A percentile compares a stretch with the other conserved stretches of the same genome.
phyloP scores from a whole-genome alignment of 2,113 vertebrate genomes.

The Sula dactylatra region DNA sequence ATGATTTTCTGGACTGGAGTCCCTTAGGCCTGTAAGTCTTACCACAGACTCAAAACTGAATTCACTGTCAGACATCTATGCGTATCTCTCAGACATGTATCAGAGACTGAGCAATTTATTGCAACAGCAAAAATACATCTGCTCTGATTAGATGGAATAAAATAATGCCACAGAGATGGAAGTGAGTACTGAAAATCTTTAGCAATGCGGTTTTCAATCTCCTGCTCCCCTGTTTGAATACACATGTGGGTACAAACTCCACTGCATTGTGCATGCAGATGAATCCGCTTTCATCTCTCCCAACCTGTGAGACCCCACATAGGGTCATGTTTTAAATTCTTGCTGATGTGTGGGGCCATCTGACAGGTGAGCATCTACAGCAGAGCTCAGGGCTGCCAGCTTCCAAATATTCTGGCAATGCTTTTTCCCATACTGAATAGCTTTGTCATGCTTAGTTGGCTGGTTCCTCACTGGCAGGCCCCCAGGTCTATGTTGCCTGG shows the following conservation, averaged over 20 bases:
- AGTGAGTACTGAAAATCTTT: background rate
- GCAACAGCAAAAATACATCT: conserved; percentile 16
- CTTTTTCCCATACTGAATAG: background rate
- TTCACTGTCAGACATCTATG: background rate
- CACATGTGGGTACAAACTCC: background rate
- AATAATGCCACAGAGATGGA: background rate
- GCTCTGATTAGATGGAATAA: background rate
- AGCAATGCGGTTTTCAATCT: background rate
- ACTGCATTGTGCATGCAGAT: background rate
- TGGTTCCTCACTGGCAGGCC: rapidly evolving
- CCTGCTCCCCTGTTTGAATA: background rate
- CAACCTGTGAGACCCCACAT: background rate
- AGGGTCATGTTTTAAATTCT: background rate
- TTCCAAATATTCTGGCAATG: background rate
- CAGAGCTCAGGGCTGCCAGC: background rate
- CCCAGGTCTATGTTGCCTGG: rapidly evolving
- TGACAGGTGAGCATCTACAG: background rate
- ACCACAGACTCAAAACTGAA: background rate
- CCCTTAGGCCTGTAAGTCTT: background rate
- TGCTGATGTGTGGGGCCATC: background rate
- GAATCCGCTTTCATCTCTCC: background rate
- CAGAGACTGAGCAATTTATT: background rate
- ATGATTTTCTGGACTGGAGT: background rate
- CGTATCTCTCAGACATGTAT: background rate
- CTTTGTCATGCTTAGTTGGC: background rate